Conservation (phyloP, 2,797 vertebrate genomes). For the Thamnophis elegans region DNA sequence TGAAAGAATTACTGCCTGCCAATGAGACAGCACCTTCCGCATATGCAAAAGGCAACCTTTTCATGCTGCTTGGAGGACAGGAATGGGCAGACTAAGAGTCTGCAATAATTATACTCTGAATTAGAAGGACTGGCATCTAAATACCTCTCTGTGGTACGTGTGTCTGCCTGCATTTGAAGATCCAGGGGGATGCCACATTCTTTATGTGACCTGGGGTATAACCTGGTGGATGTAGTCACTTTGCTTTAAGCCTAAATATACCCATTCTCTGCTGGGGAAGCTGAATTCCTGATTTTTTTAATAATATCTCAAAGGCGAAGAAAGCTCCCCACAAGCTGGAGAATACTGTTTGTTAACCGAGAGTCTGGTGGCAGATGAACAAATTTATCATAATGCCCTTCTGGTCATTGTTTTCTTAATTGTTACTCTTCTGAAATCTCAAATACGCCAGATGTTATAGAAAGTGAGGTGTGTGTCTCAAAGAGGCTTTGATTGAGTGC, state of each 20-base stretch:
- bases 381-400: neutral
- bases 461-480: neutral
- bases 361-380: neutral
- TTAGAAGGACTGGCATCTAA: neutral
- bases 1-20: slow-evolving; percentile 13
- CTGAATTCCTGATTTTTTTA: neutral
- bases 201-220: neutral
- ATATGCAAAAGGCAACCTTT: neutral
- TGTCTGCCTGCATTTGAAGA: neutral
- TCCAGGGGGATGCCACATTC: neutral
- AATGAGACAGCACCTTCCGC: neutral
- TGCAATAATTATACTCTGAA: neutral
- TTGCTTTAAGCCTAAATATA: neutral
- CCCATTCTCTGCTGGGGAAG: neutral
- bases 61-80: neutral
- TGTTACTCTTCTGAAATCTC: neutral
- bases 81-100: neutral
- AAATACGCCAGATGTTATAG: neutral
- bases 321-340: neutral
- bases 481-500: neutral
- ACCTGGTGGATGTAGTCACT: neutral
- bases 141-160: neutral
- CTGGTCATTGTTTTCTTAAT: neutral
- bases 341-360: neutral
- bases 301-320: neutral